Evolutionary conservation across 2,113 vertebrate genomes (phyloP).

Genomic region (Pipa parva): DNA sequence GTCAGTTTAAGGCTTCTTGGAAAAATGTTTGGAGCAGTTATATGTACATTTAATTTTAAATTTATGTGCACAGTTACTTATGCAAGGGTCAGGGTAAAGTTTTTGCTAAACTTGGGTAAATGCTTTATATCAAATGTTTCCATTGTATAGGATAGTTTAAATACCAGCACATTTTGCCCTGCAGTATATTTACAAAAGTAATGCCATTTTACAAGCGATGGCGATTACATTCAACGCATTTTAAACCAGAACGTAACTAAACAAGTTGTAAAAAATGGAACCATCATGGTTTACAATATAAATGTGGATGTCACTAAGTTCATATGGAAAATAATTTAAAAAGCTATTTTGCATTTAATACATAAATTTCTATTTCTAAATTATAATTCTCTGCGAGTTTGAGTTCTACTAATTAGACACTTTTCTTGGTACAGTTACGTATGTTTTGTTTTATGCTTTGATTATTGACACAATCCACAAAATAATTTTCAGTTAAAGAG

Average conservation of each 20-base stretch:
- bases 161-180: conserved; percentile 4
- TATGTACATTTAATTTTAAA: background rate
- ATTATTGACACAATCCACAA: too few relatives aligned
- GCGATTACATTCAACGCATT: conserved; percentile 4
- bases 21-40: conserved; percentile 5
- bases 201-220: conserved; percentile 10
- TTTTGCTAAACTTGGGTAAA: background rate
- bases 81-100: too few relatives aligned
- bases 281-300: background rate
- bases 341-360: background rate
- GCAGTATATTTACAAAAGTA: conserved; percentile 10
- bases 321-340: background rate
- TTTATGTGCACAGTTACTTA: background rate
- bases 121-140: background rate
- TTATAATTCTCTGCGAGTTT: too few relatives aligned
- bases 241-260: background rate
- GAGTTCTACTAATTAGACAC: too few relatives aligned
- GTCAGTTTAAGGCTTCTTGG: background rate
- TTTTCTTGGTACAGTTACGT: too few relatives aligned
- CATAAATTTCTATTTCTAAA: background rate
- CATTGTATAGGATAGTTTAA: conserved; percentile 3
- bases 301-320: background rate
- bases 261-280: conserved; percentile 9
- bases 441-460: too few relatives aligned
- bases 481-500: background rate